Conservation (phyloP, 2,797 vertebrate genomes). For the Decapterus maruadsi region DNA sequence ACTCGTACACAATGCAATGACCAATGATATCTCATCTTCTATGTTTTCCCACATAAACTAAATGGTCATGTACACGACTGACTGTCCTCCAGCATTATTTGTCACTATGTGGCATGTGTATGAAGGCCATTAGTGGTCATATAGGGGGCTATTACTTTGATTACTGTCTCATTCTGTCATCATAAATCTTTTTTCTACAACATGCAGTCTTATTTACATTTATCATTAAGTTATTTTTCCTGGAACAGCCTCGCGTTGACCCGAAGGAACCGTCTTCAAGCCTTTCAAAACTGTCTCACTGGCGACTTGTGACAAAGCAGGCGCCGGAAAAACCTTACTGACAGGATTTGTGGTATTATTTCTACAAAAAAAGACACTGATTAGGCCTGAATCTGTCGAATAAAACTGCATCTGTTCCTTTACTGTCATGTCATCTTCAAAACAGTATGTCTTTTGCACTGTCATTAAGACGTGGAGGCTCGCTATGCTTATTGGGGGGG, state of each 20-base stretch:
- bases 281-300: constrained; percentile 25
- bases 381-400: background rate
- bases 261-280: constrained; percentile 3
- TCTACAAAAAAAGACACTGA: background rate
- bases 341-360: background rate
- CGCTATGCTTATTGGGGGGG: constrained; percentile 26
- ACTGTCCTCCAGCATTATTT: constrained; percentile 54
- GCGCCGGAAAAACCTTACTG: background rate
- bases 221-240: constrained; percentile 47
- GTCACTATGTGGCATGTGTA: constrained; percentile 65
- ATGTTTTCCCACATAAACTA: constrained; percentile 27
- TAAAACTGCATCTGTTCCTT: constrained; percentile 8
- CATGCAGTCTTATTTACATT: constrained; percentile 7
- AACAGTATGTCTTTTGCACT: constrained; percentile 28
- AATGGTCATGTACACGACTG: constrained; percentile 4
- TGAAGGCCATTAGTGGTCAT: constrained; percentile 9
- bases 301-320: background rate
- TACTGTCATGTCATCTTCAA: constrained; percentile 16
- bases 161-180: background rate
- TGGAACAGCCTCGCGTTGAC: background rate
- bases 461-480: constrained; percentile 34
- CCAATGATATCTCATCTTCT: constrained; percentile 24
- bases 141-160: background rate
- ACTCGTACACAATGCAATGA: background rate
- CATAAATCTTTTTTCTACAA: constrained; percentile 10